Base-by-base conservation (phyloP, 2,888 invertebrate species). In the Caenorhabditis sp. region DNA sequence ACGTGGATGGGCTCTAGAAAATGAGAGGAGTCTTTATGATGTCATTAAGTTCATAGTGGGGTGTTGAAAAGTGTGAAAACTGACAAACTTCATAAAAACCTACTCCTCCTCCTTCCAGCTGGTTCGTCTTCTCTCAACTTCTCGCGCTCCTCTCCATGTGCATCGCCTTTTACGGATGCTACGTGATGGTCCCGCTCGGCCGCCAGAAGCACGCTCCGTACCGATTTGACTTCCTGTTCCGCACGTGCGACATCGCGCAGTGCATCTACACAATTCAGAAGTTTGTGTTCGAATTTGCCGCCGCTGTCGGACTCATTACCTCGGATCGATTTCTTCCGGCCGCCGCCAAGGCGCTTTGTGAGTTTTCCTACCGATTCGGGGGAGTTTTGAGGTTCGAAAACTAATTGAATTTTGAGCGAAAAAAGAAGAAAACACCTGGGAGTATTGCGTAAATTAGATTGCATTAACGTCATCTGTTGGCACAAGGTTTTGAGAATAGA, bases 81-180 rank as follows among this genome's bases (percentile, higher is more conserved):
- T n/a, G n/a, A n/a, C n/a, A n/a, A n/a, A n/a, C n/a, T n/a, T n/a
- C n/a, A n/a, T n/a, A n/a, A n/a, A n/a, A n/a, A n/a, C n/a, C n/a
- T n/a, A n/a, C n/a, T n/a, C n/a, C n/a, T n/a, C n/a, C n/a, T n/a
- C n/a, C n/a, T 61, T 65, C 26, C 78, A 86, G 86, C 8, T 87
- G 85, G 82, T 87, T 88, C 70, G 82, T 85, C 52, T 72, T 85
- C 32, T 83, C 88, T 7, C 86, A 87, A 63, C 56, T 86, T 11
- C 32, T 82, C 17, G 88, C 86, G 4, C 80, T 88, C 9, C 39
- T 85, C 22, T 88, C 88, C 1, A 83, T 88, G 82, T 85, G 84
- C 43, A 68, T 88, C 39, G 88, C 88, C 7, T 87, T 86, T 53
- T 88, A 86, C 53, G 88, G 88, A 11, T 83, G 85, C 59, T 88